These are phyloP conservation scores for Calcarius ornatus DNA, from an alignment of 2,113 vertebrate genomes.

Conservation along the genomic window DNA sequence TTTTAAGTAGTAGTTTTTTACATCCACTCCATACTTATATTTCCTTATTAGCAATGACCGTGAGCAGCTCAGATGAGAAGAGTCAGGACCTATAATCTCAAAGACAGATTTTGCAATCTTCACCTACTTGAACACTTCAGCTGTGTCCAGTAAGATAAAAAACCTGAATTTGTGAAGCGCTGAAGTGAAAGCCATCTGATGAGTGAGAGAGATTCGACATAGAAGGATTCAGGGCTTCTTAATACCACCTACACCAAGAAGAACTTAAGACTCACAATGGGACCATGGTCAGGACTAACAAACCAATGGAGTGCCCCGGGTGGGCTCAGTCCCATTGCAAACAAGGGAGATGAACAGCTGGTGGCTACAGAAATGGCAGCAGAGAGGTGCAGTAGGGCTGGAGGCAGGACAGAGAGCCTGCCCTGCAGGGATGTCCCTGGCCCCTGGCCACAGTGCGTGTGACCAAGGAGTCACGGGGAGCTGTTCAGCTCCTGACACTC, in stretches of 20 bases:
- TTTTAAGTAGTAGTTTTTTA: background rate
- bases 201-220: background rate
- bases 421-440: background rate
- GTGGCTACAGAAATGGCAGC: background rate
- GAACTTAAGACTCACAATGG: background rate
- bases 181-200: background rate
- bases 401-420: background rate
- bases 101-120: background rate
- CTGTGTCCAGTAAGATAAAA: background rate
- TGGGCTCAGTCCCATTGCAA: background rate
- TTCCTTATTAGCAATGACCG: background rate
- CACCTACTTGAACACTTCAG: background rate
- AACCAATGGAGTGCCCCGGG: background rate
- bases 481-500: background rate
- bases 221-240: background rate
- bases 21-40: background rate
- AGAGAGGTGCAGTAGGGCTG: background rate
- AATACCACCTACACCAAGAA: background rate
- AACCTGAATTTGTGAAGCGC: background rate
- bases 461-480: background rate
- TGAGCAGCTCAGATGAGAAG: background rate
- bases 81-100: background rate
- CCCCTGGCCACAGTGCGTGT: accelerated
- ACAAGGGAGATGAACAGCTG: background rate
- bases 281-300: background rate